Conservation (phyloP, 1,140 invertebrate genomes). For the Brachionus calyciflorus region DNA sequence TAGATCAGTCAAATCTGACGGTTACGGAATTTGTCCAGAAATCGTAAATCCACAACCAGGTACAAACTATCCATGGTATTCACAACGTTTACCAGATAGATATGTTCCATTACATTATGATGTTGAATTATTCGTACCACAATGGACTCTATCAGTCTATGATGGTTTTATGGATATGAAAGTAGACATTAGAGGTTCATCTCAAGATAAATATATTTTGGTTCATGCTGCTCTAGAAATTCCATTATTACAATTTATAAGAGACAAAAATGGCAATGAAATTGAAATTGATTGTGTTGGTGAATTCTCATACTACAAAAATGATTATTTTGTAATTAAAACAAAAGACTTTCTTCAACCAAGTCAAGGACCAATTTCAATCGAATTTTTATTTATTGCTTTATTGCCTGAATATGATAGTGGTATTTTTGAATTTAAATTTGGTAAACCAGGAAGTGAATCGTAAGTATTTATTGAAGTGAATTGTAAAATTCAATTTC, state of each 20-base stretch:
- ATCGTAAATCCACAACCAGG: background rate
- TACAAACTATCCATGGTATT: slow-evolving; percentile 6
- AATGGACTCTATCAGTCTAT: slow-evolving; percentile 8
- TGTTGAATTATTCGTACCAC: slow-evolving; percentile 9
- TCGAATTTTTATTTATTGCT: slow-evolving; percentile 28
- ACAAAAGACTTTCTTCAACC: background rate
- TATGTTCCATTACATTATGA: background rate
- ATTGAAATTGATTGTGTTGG: slow-evolving; percentile 16
- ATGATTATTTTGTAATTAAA: slow-evolving; percentile 29
- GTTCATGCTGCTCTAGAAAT: slow-evolving; percentile 6
- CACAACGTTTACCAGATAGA: background rate
- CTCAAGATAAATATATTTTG: slow-evolving; percentile 2
- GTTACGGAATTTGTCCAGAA: slow-evolving; percentile 13
- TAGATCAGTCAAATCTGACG: background rate
- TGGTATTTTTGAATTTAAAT: slow-evolving; percentile 46
- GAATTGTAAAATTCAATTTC: background rate
- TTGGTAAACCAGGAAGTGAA: slow-evolving; percentile 6
- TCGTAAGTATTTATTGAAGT: background rate
- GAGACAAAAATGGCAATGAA: background rate
- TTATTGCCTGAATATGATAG: slow-evolving; percentile 7
- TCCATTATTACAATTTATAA: background rate
- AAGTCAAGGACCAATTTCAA: background rate
- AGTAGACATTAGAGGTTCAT: background rate
- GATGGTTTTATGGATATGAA: slow-evolving; percentile 9
- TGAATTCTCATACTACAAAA: background rate